Evolutionary conservation across 2,113 vertebrate species (phyloP).

Genomic region (Balaenoptera acutorostrata): DNA sequence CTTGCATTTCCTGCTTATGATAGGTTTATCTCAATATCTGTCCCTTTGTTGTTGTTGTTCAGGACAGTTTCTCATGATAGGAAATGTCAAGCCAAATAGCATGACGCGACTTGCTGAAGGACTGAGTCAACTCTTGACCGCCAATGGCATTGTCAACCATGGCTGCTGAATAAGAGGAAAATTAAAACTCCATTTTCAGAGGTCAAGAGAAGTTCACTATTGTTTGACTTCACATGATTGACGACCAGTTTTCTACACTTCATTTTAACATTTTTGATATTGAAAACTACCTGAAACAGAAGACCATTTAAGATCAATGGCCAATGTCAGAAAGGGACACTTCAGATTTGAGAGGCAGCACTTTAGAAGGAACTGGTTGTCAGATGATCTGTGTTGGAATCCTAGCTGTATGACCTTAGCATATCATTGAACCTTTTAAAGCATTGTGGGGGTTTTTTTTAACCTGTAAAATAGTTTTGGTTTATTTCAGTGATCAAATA

Average conservation of each 20-base stretch:
- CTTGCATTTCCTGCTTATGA: not conserved
- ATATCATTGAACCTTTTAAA: not conserved
- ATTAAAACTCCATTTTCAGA: slow-evolving; percentile 15
- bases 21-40: not conserved
- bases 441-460: not conserved
- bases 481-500: slow-evolving; percentile 16
- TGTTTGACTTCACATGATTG: not conserved
- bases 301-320: not conserved
- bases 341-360: not conserved
- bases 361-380: not conserved
- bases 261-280: not conserved
- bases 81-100: not conserved
- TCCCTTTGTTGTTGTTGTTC: not conserved
- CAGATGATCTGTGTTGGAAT: not conserved
- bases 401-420: not conserved
- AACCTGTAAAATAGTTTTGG: not conserved
- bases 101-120: not conserved
- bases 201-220: not conserved
- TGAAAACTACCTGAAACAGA: not conserved
- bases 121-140: not conserved
- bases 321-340: not conserved
- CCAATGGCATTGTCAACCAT: not conserved
- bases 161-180: not conserved
- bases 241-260: not conserved
- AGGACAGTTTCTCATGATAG: not conserved